Evolutionary conservation across 2,113 vertebrate genomes (phyloP), one percentile per base, ranked within the genome.

Genomic region (Callospermophilus lateralis): DNA sequence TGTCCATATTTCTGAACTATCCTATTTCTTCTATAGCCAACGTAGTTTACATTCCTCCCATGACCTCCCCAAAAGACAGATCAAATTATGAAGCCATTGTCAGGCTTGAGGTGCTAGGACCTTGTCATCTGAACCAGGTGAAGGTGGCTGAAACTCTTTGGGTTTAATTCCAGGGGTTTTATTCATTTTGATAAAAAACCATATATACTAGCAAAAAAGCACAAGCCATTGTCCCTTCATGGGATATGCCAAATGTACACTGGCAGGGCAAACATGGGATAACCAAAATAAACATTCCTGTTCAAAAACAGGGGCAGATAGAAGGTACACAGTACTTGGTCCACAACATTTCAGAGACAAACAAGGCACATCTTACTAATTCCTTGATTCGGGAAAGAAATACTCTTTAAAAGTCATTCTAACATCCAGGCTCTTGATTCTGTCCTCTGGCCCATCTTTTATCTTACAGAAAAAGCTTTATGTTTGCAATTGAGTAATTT

Each of bases 381-480:
- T 68, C 58, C 58, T 83, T 95, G 77, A 76, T 86, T 48, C 48
- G 58, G 51, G 77, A 61, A 39, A 92, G 77, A 83, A 95, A 92
- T 37, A 37, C 24, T 92, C 32, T 45, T 55, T 58, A 55, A 67
- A 67, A 76, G 20, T 48, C 32, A 77, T 48, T 88, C 58, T 88
- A 32, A 58, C 90, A 93, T 76, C 37, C 17, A 39, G 83, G 30
- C 51, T 76, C 42, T 77, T 58, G 68, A 55, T 58, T 88, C 61
- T 89, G 24, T 77, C 77, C 37, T 95, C 76, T 92, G 68, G 30
- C 37, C 55, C 32, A 65, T 73, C 58, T 74, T 58, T n/a, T 53
- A 80, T 73, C 81, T 87, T 81, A 68, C 37, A 83, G 76, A 88
- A 88, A 83, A 68, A 83, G 68, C 67, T 84, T 48, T 89, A 67